These are phyloP conservation scores for Drosophila cardini DNA, from an alignment of 1,140 invertebrate species.

Conservation along the genomic window DNA sequence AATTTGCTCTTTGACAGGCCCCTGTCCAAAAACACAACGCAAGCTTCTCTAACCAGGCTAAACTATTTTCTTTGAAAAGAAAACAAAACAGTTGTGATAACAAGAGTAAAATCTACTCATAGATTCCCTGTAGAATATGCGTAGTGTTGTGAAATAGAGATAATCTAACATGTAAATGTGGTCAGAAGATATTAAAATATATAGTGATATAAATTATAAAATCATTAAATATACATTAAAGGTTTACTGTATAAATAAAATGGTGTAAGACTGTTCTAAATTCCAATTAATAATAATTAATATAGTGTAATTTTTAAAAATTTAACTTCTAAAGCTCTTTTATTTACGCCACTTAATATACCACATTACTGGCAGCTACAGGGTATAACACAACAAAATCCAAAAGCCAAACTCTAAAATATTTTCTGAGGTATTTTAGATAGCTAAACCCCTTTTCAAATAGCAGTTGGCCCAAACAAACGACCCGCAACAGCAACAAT, in stretches of 20 bases:
- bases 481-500: constrained; percentile 58
- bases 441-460: constrained; percentile 28
- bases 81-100: constrained; percentile 25
- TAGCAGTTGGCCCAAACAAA: constrained; percentile 14
- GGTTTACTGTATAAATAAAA: no score
- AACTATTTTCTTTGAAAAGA: constrained; percentile 51
- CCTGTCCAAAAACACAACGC: constrained; percentile 38
- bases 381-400: constrained; percentile 42
- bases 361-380: not conserved
- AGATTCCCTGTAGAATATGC: constrained; percentile 14
- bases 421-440: constrained; percentile 65
- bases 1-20: constrained; percentile 64
- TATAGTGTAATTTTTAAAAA: no score
- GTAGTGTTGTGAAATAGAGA: not conserved
- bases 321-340: no score
- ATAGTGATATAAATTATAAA: no score
- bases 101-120: not conserved
- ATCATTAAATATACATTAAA: no score
- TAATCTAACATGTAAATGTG: no score
- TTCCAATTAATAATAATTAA: no score
- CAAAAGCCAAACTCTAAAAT: constrained; percentile 64
- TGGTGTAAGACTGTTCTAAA: no score
- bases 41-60: constrained; percentile 42
- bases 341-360: not conserved
- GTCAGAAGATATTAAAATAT: no score